A percentile compares a stretch with the other conserved stretches of the same genome.
Evolutionary conservation across 2,113 vertebrate species (phyloP).

Genomic region (Felis catus): F.catus_Fca126_mat1.0 CM031414.1:113985501-113986000

Average conservation of each 20-base stretch:
- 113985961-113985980: background rate
- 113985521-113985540: slow-evolving; percentile 99
- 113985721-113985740: background rate
- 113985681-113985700: slow-evolving; percentile 88
- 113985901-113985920: background rate
- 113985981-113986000: background rate
- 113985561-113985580: slow-evolving; percentile 96
- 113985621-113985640: slow-evolving; percentile 98
- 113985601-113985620: slow-evolving; percentile 99
- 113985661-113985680: slow-evolving; percentile 98
- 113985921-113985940: background rate
- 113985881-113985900: background rate
- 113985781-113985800: background rate
- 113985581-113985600: slow-evolving; percentile 97
- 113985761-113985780: background rate
- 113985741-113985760: background rate
- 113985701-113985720: slow-evolving; percentile 29
- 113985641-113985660: slow-evolving; percentile 98
- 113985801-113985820: background rate
- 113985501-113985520: slow-evolving; percentile 95
- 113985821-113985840: background rate
- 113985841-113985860: background rate
- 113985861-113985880: background rate
- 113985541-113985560: slow-evolving; percentile 99
- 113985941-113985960: background rate